Base-by-base conservation (phyloP, 2,888 invertebrate species). In the Branchipolynoe longqiensis region DNA sequence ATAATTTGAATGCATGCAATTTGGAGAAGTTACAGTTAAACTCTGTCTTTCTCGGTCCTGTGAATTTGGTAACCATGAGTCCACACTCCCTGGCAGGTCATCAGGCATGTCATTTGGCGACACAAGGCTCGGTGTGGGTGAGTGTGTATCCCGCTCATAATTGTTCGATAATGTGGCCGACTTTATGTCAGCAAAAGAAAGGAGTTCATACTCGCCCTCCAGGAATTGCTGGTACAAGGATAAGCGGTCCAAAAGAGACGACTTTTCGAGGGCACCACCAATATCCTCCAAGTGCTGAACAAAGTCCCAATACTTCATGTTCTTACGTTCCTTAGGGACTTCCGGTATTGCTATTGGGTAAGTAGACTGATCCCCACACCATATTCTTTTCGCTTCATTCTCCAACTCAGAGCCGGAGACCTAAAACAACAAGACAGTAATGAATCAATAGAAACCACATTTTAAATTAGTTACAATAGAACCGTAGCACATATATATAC, bases 121-220 rank as follows among this genome's bases (percentile, higher is more conserved):
- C 12, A 69, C 69, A 33, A 69, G 69, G 69, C 69, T 69, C 1
- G 69, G 69, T 1, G 69, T 69, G n/a, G 69, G 69, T 2, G 69
- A 69, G 8, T 69, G 62, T 25, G 31, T 31, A 14, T 62, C 62
- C 69, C 36, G 33, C 62, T 3, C 62, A 18, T 2, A 18, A 18
- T 69, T 25, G 14, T 69, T 38, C 18, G 14, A 12, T 33, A 22
- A 14, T 6, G 12, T 38, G 18, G 14, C 25, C 22, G 25, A 22
- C 1, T 25, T 69, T 3, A 69, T 69, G 22, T 69, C 69, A 3
- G 69, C 69, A 18, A 6, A 69, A 0, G 69, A 36, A 14, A 69
- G 25, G 1, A 69, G 38, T 38, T 69, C 36, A 22, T 36, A 69
- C 69, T 69, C 69, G 14, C 69, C 69, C 1, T 69, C 69, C 38